Evolutionary conservation across 2,888 invertebrate genomes (phyloP), one percentile per base, ranked within the genome.

Genomic region (Bembecia ichneumoniformis): DNA sequence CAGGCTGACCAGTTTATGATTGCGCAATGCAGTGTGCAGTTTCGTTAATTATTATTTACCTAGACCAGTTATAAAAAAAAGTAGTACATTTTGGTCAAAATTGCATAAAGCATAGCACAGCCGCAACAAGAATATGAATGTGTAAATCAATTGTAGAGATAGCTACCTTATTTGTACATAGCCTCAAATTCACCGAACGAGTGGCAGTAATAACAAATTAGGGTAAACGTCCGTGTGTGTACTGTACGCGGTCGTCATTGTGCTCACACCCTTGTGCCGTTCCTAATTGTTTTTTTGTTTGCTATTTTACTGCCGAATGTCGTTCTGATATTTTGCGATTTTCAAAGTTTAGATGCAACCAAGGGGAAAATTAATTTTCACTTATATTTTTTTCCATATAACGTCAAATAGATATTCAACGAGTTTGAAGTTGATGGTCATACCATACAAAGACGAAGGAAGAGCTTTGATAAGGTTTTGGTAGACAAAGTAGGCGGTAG

Each of bases 201-300:
- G 62, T 72, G 77, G 68, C 77, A 77, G 72, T 70, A 73, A 72
- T 77, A 77, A 80, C 79, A 79, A 82, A 81, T 82, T 80, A 81
- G 82, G 83, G 82, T 82, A 74, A 71, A 69, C 69, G 64, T 59
- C 58, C 64, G 59, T 72, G 64, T 63, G 64, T 63, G 69, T 70
- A 65, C 70, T 62, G 58, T 61, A 56, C 55, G 52, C 56, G 60
- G 59, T 58, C 64, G 64, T 70, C 62, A 75, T 81, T 81, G 75
- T 81, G 56, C 58, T 64, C 59, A 62, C 64, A 63, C 74, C 78
- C 76, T 59, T 57, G 59, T 58, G 53, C 63, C 63, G 58, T 55
- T 60, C 66, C 71, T 80, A 82, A 80, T 82, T 82, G 72, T 77
- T 74, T 77, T 82, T 82, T 82, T 82, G 81, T 82, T 83, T 79